These are phyloP conservation scores for Anodontia alba DNA, from an alignment of 2,888 invertebrate genomes.

Conservation along the genomic window DNA sequence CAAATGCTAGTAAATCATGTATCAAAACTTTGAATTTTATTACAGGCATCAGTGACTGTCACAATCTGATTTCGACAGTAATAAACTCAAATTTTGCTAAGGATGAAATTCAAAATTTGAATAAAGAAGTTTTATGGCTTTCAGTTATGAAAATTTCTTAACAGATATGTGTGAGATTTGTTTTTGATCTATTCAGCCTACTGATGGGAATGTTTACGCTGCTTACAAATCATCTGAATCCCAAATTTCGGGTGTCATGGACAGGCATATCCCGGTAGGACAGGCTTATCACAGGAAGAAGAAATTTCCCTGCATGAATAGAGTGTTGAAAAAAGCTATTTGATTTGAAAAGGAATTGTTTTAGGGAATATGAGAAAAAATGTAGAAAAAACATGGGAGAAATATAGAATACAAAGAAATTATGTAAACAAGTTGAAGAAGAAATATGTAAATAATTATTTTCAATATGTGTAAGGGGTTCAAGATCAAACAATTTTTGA, in stretches of 20 bases:
- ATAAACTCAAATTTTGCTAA: background rate
- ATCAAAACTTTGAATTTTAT: background rate
- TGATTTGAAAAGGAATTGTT: constrained; percentile 26
- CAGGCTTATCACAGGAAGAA: constrained; percentile 5
- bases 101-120: background rate
- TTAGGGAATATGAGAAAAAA: background rate
- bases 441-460: constrained; percentile 32
- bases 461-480: constrained; percentile 27
- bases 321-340: constrained; percentile 26
- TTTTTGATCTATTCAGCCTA: background rate
- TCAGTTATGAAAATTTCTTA: background rate
- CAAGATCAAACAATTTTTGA: constrained; percentile 27
- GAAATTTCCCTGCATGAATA: constrained; percentile 34
- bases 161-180: background rate
- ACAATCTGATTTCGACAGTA: background rate
- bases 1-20: background rate
- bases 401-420: constrained; percentile 27
- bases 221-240: background rate
- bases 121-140: background rate
- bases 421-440: constrained; percentile 23
- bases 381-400: constrained; percentile 21
- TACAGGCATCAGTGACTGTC: background rate
- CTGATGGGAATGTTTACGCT: background rate
- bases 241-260: background rate
- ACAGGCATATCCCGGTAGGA: constrained; percentile 25